phyloP scores from a whole-genome alignment of 2,888 invertebrate genomes.

The Amiota minor region DNA sequence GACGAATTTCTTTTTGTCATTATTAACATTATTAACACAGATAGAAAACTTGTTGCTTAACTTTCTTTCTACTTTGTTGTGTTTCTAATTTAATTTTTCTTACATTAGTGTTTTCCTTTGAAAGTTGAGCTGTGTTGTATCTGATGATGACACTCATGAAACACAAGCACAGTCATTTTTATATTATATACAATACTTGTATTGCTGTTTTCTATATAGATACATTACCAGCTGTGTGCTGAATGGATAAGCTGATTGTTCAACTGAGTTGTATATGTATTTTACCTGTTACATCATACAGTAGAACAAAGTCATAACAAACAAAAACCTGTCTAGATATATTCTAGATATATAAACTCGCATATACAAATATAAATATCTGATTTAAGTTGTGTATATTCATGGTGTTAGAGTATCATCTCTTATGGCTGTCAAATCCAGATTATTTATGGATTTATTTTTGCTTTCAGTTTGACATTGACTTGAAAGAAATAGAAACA shows the following conservation, averaged over 20 bases:
- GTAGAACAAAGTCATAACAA: constrained; percentile 18
- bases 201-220: neutral
- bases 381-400: constrained; percentile 1
- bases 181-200: no score
- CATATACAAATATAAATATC: no score
- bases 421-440: constrained; percentile 50
- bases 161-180: no score
- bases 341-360: no score
- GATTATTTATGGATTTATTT: constrained; percentile 52
- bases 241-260: neutral
- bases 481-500: no score
- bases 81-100: no score
- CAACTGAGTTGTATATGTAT: neutral
- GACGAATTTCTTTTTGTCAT: constrained; percentile 9
- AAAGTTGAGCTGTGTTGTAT: no score
- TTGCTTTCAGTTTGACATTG: no score
- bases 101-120: no score
- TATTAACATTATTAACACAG: neutral
- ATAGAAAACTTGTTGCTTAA: neutral
- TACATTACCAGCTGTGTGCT: neutral
- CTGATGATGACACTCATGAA: no score
- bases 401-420: constrained; percentile 43
- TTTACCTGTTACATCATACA: constrained; percentile 39
- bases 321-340: no score
- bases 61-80: neutral